A percentile compares a stretch with the other conserved stretches of the same genome.
phyloP scores from a whole-genome alignment of 2,797 vertebrate species.

The Decapterus maruadsi region DNA sequence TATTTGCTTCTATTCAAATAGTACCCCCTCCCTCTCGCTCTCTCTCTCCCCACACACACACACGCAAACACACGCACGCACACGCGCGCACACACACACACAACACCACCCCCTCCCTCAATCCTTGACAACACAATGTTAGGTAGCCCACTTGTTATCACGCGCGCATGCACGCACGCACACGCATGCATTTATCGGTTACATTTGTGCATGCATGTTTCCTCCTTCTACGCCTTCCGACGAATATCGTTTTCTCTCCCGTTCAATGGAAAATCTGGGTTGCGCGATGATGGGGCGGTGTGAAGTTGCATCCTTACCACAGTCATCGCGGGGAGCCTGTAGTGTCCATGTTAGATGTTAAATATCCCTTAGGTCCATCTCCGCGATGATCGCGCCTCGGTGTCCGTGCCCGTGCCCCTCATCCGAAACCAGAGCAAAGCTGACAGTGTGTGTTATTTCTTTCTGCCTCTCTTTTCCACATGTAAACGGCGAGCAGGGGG shows the following conservation, averaged over 20 bases:
- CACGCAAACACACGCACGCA: constrained; percentile 6
- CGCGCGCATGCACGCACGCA: constrained; percentile 24
- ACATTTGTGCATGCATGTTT: constrained; percentile 45
- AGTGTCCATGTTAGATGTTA: constrained; percentile 74
- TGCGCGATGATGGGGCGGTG: constrained; percentile 72
- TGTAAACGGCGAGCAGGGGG: constrained; percentile 77
- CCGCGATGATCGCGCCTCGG: constrained; percentile 57
- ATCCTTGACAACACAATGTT: constrained; percentile 67
- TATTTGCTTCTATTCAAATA: constrained; percentile 56
- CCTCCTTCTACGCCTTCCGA: constrained; percentile 15
- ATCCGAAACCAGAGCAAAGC: constrained; percentile 53
- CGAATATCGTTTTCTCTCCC: constrained; percentile 7
- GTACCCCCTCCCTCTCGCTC: not conserved
- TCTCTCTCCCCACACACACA: constrained; percentile 7
- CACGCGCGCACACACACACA: constrained; percentile 10
- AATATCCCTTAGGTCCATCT: constrained; percentile 78
- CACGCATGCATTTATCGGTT: constrained; percentile 30
- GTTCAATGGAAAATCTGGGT: constrained; percentile 49
- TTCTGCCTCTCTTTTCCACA: constrained; percentile 68
- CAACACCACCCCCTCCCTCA: constrained; percentile 21
- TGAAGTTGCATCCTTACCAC: constrained; percentile 84
- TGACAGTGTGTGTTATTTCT: constrained; percentile 33
- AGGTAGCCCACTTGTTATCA: constrained; percentile 45
- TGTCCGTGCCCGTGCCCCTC: constrained; percentile 51
- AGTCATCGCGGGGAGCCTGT: constrained; percentile 74